phyloP scores from a whole-genome alignment of 2,888 invertebrate genomes.

The Volucella bombylans region DNA sequence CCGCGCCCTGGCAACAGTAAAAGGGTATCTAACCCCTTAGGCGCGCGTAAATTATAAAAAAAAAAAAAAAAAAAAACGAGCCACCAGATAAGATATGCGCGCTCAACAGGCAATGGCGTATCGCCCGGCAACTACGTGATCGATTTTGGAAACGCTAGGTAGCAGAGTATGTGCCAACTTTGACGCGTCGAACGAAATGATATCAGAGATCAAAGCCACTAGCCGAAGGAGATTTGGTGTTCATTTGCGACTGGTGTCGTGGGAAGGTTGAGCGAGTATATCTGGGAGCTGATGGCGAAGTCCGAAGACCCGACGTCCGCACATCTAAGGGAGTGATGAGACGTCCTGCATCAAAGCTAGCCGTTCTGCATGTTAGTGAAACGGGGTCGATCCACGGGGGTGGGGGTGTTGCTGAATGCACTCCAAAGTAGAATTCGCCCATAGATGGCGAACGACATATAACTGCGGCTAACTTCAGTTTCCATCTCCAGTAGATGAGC shows the following conservation, averaged over 20 bases:
- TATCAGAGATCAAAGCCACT: slow-evolving; percentile 46
- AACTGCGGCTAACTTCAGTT: too few relatives aligned
- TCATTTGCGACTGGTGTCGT: slow-evolving; percentile 67
- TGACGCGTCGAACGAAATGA: slow-evolving; percentile 54
- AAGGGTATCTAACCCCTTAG: too few relatives aligned
- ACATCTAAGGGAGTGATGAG: neutral
- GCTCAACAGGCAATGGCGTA: slow-evolving; percentile 33
- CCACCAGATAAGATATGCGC: slow-evolving; percentile 1
- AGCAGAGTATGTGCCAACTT: slow-evolving; percentile 56
- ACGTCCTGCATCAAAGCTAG: neutral
- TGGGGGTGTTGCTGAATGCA: neutral
- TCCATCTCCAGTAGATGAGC: too few relatives aligned
- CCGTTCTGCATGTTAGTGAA: neutral
- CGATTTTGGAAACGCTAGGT: slow-evolving; percentile 58
- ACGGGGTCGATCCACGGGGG: neutral
- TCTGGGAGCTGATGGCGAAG: slow-evolving; percentile 31
- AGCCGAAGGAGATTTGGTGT: slow-evolving; percentile 56
- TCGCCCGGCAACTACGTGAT: slow-evolving; percentile 13
- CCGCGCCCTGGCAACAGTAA: too few relatives aligned
- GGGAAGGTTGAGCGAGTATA: slow-evolving; percentile 41
- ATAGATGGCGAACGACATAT: too few relatives aligned
- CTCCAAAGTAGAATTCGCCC: too few relatives aligned
- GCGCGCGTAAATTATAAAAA: too few relatives aligned
- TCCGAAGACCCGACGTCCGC: slow-evolving; percentile 48
- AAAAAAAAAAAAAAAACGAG: neutral